A percentile compares a stretch with the other conserved stretches of the same genome.
Conservation (phyloP, 2,888 invertebrate genomes). For the Pachycephus smyrnensis region DNA sequence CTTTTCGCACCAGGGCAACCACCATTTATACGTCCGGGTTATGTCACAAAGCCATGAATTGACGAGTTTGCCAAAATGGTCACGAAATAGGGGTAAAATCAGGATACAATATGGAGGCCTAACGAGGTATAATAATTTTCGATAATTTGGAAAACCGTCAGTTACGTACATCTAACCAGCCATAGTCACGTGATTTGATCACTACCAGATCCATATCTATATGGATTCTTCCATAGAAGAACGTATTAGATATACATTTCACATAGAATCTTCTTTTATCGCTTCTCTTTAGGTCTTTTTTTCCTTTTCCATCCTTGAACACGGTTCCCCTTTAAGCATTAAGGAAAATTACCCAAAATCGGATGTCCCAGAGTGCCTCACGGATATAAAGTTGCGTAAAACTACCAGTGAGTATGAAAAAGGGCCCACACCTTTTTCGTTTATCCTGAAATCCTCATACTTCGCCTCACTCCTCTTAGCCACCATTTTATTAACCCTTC, state of each 20-base stretch:
- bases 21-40: background rate
- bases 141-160: background rate
- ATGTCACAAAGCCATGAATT: background rate
- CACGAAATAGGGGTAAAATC: background rate
- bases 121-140: background rate
- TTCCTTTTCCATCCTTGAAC: background rate
- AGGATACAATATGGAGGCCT: background rate
- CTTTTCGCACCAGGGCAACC: background rate
- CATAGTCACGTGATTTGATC: background rate
- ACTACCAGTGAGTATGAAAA: background rate
- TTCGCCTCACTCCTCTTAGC: background rate
- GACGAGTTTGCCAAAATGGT: background rate
- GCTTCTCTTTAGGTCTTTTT: background rate
- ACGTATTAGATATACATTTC: background rate
- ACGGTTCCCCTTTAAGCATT: background rate
- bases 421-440: background rate
- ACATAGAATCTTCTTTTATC: background rate
- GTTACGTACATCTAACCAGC: background rate
- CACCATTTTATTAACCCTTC: background rate
- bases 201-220: too few relatives aligned
- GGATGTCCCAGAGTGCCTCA: background rate
- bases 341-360: slow-evolving; percentile 1
- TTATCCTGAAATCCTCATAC: background rate
- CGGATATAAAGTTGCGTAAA: background rate
- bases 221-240: background rate